Conservation (phyloP, 2,113 vertebrate genomes). For the Lota lota region DNA sequence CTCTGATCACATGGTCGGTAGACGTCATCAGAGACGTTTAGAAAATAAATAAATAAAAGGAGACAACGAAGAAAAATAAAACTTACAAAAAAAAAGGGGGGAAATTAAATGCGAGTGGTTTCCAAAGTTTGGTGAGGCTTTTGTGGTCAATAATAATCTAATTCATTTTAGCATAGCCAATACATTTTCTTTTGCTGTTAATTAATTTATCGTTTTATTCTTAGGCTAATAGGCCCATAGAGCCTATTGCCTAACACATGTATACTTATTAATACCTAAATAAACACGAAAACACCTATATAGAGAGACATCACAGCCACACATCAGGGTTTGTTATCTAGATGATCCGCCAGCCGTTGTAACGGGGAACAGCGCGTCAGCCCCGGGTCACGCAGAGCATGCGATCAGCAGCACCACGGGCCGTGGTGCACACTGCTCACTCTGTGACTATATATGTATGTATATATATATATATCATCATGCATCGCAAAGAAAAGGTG, state of each 20-base stretch:
- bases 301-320: conserved; percentile 8
- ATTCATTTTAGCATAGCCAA: conserved; percentile 36
- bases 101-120: conserved; percentile 37
- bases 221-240: too few relatives aligned
- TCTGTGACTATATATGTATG: conserved; percentile 24
- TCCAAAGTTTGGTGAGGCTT: conserved; percentile 46
- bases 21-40: conserved; percentile 73
- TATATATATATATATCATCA: too few relatives aligned
- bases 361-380: conserved; percentile 69
- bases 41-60: not conserved
- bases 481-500: not conserved
- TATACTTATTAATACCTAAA: too few relatives aligned
- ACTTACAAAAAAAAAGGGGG: not conserved
- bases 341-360: conserved; percentile 70
- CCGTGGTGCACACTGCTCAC: too few relatives aligned
- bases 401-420: conserved; percentile 49
- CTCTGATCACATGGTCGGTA: conserved; percentile 79
- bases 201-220: not conserved
- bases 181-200: conserved; percentile 21
- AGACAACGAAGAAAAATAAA: conserved; percentile 35
- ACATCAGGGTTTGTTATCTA: conserved; percentile 59
- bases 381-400: conserved; percentile 69
- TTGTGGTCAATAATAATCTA: conserved; percentile 37
- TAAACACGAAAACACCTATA: too few relatives aligned
- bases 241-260: too few relatives aligned